A percentile compares a stretch with the other conserved stretches of the same genome.
Evolutionary conservation across 2,113 vertebrate genomes (phyloP).

Genomic region (Excalfactoria chinensis): DNA sequence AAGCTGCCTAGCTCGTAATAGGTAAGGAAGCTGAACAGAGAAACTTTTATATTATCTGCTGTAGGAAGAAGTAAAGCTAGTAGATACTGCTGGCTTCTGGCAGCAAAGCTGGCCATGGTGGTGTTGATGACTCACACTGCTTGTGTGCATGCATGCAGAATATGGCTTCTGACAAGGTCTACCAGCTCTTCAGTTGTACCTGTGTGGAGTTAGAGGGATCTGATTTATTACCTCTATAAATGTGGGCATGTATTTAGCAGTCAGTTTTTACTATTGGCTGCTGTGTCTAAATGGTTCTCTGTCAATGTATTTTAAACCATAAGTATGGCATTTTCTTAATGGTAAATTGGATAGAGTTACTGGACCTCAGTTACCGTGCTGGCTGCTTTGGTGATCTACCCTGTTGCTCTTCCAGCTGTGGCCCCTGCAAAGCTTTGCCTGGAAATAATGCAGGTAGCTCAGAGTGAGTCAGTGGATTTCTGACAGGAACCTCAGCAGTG

Average conservation of each 20-base stretch:
- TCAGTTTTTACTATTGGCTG: not conserved
- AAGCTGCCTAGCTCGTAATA: not conserved
- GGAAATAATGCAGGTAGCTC: constrained; percentile 26
- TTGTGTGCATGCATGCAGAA: not conserved
- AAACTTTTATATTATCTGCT: not conserved
- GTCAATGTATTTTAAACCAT: not conserved
- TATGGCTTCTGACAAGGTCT: not conserved
- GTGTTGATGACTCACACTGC: not conserved
- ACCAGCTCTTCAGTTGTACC: not conserved
- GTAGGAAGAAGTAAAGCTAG: not conserved
- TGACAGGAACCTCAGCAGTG: not conserved
- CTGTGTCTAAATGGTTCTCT: not conserved
- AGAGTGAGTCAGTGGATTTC: constrained; percentile 8
- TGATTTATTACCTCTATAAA: not conserved
- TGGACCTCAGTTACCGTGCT: not conserved
- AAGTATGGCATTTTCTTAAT: not conserved
- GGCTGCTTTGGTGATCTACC: not conserved
- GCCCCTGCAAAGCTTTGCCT: constrained; percentile 13
- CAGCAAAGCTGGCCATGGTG: not conserved
- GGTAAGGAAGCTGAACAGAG: not conserved
- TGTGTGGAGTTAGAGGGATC: not conserved
- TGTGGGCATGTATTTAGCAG: not conserved
- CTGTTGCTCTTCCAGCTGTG: not conserved
- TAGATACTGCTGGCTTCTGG: not conserved
- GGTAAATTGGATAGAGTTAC: not conserved